A percentile compares a stretch with the other conserved stretches of the same genome.
Evolutionary conservation across 2,797 vertebrate genomes (phyloP).

Genomic region (Peromyscus aztecus): DNA sequence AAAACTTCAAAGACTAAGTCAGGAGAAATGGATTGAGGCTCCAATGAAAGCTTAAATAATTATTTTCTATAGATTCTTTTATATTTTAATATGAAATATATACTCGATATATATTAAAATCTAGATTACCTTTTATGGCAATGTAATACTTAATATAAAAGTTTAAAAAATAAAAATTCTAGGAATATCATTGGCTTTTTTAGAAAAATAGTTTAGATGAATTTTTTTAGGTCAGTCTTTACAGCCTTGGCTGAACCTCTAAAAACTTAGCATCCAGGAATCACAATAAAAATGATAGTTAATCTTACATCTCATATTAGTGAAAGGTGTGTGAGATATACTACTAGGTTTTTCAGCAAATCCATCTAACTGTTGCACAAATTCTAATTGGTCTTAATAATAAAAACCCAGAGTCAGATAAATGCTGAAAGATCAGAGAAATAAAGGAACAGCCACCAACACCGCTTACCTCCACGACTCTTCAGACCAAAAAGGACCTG

Average conservation of each 20-base stretch:
- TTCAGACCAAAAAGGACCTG: too few relatives aligned
- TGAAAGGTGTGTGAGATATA: conserved; percentile 9
- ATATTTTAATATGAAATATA: not conserved
- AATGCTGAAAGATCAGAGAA: too few relatives aligned
- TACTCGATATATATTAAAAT: not conserved
- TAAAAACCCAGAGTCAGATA: too few relatives aligned
- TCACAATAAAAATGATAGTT: not conserved
- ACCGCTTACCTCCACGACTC: too few relatives aligned
- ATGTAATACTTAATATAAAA: not conserved
- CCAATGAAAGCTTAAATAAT: not conserved
- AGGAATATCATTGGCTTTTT: not conserved
- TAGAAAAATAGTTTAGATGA: not conserved
- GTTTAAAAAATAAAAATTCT: conserved; percentile 13
- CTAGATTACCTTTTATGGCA: not conserved
- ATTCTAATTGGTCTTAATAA: too few relatives aligned
- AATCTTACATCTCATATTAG: not conserved
- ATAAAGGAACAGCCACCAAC: too few relatives aligned
- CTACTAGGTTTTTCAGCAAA: not conserved
- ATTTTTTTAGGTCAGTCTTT: not conserved
- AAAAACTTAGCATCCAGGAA: not conserved
- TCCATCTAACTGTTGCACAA: not conserved
- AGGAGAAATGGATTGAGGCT: not conserved
- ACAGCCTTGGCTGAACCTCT: not conserved
- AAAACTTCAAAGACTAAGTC: conserved; percentile 33
- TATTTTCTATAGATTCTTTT: conserved; percentile 44